phyloP scores from a whole-genome alignment of 2,888 invertebrate species.

The Drosophila antonietae region DNA sequence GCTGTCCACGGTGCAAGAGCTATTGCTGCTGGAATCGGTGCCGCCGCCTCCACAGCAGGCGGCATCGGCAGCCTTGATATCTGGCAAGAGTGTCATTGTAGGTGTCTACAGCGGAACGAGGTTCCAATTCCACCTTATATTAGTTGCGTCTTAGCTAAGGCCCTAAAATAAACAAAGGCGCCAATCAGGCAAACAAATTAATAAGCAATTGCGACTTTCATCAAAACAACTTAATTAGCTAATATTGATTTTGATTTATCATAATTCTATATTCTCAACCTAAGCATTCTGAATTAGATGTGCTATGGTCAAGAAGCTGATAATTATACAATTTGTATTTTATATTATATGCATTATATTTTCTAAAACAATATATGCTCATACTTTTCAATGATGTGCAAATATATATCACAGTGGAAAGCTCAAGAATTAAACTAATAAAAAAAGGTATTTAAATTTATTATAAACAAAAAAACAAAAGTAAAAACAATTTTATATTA shows the following conservation, averaged over 20 bases:
- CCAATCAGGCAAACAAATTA: constrained; percentile 6
- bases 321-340: neutral
- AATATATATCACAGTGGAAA: neutral
- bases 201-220: neutral
- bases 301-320: neutral
- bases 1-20: constrained; percentile 43
- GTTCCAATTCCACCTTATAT: constrained; percentile 20
- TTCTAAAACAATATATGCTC: neutral
- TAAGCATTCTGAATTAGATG: neutral
- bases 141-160: neutral
- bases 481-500: neutral
- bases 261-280: neutral
- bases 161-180: constrained; percentile 18
- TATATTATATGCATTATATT: neutral
- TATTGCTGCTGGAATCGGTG: constrained; percentile 53
- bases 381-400: neutral
- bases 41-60: constrained; percentile 62
- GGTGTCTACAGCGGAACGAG: constrained; percentile 2
- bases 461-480: neutral
- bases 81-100: constrained; percentile 81
- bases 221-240: neutral
- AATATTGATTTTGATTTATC: neutral
- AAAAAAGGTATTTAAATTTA: neutral
- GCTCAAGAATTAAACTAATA: neutral
- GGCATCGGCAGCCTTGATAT: constrained; percentile 74